phyloP scores from a whole-genome alignment of 2,888 invertebrate genomes.

The Dyspetes luteomarginatus region DNA sequence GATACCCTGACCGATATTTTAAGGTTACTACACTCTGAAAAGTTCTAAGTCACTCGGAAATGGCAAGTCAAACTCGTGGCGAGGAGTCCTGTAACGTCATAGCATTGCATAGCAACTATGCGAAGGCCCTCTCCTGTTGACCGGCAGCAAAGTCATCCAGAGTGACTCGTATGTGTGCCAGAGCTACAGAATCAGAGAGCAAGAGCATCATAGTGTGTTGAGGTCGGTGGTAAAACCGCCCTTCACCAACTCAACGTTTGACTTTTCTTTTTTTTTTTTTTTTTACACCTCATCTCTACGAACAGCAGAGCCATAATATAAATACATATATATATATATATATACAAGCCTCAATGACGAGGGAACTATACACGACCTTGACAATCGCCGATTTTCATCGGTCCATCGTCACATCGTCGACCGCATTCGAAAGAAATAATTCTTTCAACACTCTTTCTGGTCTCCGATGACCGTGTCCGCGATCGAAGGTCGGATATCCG shows the following conservation, averaged over 20 bases:
- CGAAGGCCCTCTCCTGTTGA: constrained; percentile 74
- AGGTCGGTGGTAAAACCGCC: constrained; percentile 54
- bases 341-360: constrained; percentile 42
- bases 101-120: constrained; percentile 81
- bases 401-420: constrained; percentile 63
- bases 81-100: constrained; percentile 76
- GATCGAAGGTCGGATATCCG: constrained; percentile 56
- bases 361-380: constrained; percentile 62
- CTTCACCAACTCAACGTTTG: constrained; percentile 62
- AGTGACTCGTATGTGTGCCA: constrained; percentile 76
- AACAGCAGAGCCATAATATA: constrained; percentile 10
- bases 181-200: constrained; percentile 32
- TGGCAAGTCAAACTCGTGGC: constrained; percentile 79
- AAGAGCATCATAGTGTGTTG: constrained; percentile 29
- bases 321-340: background rate
- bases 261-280: constrained; percentile 35
- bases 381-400: constrained; percentile 65
- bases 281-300: constrained; percentile 25
- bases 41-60: constrained; percentile 68
- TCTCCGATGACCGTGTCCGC: constrained; percentile 46
- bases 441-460: constrained; percentile 46
- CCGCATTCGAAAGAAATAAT: constrained; percentile 38
- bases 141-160: constrained; percentile 73
- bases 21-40: constrained; percentile 28
- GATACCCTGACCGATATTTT: background rate